These are phyloP conservation scores for Hemibagrus wyckioides DNA, from an alignment of 2,113 vertebrate genomes.

Conservation along the genomic window DNA sequence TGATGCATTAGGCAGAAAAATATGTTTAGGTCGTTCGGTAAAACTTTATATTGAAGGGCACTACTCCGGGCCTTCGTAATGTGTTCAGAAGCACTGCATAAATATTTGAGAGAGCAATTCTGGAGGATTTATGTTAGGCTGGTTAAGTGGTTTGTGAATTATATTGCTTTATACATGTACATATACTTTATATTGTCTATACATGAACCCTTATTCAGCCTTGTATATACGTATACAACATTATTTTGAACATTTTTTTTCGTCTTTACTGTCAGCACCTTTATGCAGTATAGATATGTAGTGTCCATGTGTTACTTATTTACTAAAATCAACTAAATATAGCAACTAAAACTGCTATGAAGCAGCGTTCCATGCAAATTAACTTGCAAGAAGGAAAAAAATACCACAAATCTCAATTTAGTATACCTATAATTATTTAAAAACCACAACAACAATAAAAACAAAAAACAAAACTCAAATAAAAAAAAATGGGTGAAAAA, in stretches of 20 bases:
- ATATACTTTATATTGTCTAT: too few species aligned
- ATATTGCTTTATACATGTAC: too few species aligned
- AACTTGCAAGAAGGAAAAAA: neutral
- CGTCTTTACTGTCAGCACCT: neutral
- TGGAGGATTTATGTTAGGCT: neutral
- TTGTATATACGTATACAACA: neutral
- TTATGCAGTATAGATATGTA: neutral
- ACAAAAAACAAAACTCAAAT: too few species aligned
- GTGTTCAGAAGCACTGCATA: neutral
- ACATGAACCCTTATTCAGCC: neutral
- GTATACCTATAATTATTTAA: neutral
- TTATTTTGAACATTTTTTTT: neutral
- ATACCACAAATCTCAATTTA: neutral
- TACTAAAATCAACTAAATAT: neutral
- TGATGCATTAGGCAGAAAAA: neutral
- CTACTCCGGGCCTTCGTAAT: neutral
- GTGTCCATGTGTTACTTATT: neutral
- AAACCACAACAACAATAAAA: too few species aligned
- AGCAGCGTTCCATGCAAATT: neutral
- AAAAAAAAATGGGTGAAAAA: neutral
- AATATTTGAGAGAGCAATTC: neutral
- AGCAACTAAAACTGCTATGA: neutral
- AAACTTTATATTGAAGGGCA: neutral
- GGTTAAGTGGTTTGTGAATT: neutral
- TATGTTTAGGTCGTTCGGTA: neutral